Evolutionary conservation across 2,888 invertebrate genomes (phyloP).

Genomic region (Heterodera filipjevi): DNA sequence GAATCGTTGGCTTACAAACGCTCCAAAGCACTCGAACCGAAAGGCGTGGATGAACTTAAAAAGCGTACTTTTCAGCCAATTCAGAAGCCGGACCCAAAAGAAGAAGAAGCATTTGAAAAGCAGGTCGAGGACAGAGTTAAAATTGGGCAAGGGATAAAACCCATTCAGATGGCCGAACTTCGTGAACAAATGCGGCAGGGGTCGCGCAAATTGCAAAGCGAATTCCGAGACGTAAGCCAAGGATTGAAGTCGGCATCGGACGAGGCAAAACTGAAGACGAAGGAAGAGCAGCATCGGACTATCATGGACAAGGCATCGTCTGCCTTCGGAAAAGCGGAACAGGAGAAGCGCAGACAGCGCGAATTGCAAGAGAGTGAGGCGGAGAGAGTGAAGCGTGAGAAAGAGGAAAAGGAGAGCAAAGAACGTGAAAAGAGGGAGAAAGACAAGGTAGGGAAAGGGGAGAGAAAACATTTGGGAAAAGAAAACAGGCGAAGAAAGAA

Average conservation of each 20-base stretch:
- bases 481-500: neutral
- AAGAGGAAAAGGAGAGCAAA: slow-evolving; percentile 36
- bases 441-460: neutral
- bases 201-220: slow-evolving; percentile 49
- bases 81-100: slow-evolving; percentile 55
- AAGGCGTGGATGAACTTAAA: slow-evolving; percentile 47
- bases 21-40: slow-evolving; percentile 45
- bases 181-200: slow-evolving; percentile 60
- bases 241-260: slow-evolving; percentile 43
- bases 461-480: neutral
- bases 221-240: slow-evolving; percentile 50
- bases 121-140: slow-evolving; percentile 45
- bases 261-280: slow-evolving; percentile 44
- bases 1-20: slow-evolving; percentile 51
- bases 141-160: neutral
- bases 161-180: slow-evolving; percentile 58
- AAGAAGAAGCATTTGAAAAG: slow-evolving; percentile 61
- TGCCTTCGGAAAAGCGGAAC: slow-evolving; percentile 53
- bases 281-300: slow-evolving; percentile 46
- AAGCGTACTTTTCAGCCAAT: slow-evolving; percentile 53
- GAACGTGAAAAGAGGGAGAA: slow-evolving; percentile 33
- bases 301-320: slow-evolving; percentile 39
- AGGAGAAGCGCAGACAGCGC: slow-evolving; percentile 55
- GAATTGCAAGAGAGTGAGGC: slow-evolving; percentile 51
- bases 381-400: slow-evolving; percentile 35